Conservation (phyloP, 1,140 invertebrate species). For the Brachionus plicatilis region DNA sequence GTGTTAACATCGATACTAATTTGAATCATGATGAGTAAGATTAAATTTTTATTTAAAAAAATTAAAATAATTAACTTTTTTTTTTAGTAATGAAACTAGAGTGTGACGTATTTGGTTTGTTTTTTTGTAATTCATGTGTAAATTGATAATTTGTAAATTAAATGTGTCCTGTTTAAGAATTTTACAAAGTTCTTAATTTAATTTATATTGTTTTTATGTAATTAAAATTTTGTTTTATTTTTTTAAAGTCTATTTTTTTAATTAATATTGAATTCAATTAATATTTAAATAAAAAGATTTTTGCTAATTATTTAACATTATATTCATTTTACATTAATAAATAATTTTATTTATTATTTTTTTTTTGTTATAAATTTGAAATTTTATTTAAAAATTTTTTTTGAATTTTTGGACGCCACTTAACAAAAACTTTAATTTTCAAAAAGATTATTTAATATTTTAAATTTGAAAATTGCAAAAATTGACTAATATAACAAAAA, state of each 20-base stretch:
- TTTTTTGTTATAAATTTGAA: not conserved
- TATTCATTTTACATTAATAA: not conserved
- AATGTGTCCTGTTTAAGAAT: not conserved
- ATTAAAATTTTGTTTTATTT: not conserved
- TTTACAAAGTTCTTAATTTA: not conserved
- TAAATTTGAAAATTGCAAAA: no score
- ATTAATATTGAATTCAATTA: not conserved
- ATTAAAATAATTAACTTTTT: not conserved
- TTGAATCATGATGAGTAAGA: slow-evolving; percentile 31
- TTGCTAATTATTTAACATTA: not conserved
- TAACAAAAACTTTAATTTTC: no score
- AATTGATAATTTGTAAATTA: slow-evolving; percentile 29
- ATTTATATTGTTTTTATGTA: slow-evolving; percentile 20
- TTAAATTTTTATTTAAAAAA: not conserved
- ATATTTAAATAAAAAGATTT: not conserved
- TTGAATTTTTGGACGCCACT: no score
- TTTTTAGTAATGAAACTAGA: slow-evolving; percentile 37
- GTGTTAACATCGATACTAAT: not conserved
- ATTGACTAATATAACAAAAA: no score
- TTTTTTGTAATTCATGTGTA: not conserved
- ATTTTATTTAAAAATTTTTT: no score
- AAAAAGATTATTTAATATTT: no score
- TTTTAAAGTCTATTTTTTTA: slow-evolving; percentile 8
- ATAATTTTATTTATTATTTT: not conserved
- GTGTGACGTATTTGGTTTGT: slow-evolving; percentile 32